Base-by-base conservation (phyloP, 2,888 invertebrate genomes). In the Drosophila stalkeri region DNA sequence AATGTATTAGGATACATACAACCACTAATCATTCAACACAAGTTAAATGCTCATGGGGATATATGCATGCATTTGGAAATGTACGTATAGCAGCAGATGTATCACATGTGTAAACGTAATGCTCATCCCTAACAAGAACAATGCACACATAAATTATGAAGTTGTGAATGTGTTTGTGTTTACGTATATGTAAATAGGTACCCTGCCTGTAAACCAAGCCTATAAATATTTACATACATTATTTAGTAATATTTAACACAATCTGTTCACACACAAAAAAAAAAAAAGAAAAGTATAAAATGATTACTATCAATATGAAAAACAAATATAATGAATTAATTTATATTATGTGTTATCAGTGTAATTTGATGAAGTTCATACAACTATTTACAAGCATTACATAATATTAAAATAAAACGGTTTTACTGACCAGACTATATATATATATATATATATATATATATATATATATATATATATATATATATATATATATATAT, bases 341-440 rank as follows among this genome's bases (percentile, higher is more conserved):
- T 11, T 57, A 33, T 44, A 44, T 33, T 11, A 44, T 44, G 56
- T 43, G 56, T 57, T 44, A 33, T 35, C 44, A 12, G 33, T 57
- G 43, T 33, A 43, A 44, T 33, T 57, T 43, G 20, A 33, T 16
- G 11, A 57, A 57, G 33, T 11, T 16, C 43, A 16, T 44, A 20
- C 20, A 43, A 56, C 56, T 44, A 44, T 57, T 57, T 33, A 44
- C 20, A 44, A 57, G 9, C 43, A 43, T 43, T 18, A 31, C 18
- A 31, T 33, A 57, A 57, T 43, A 44, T 44, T 16, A 16, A 33
- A 33, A 5, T 56, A 0, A 23, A 47, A 27, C 16, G 14, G 56
- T 41, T 41, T 41, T 43, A 56, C 18, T 55, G 31, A 55, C n/a
- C n/a, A n/a, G n/a, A n/a, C n/a, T n/a, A n/a, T n/a, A n/a, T 49